Base-by-base conservation (phyloP, 2,113 vertebrate genomes). In the Percopsis transmontana region DNA sequence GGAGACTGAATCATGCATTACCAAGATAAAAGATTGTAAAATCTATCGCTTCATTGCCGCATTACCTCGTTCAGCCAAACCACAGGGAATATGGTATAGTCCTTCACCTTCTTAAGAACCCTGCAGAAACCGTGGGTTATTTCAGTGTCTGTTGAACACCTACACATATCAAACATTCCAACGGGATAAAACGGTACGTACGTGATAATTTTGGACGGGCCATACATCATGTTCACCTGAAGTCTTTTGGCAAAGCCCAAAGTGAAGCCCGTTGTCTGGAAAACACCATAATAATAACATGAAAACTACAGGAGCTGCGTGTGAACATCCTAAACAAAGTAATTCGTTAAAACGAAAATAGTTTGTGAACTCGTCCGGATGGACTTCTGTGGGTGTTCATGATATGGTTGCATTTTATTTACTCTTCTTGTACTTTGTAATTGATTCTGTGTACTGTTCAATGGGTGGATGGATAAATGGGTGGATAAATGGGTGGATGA, bases 61-160 rank as follows among this genome's bases (percentile, higher is more conserved):
- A 93, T 89, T 65, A 98, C 97, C 95, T 98, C 97, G 79, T 98
- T 98, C 59, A 99, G 87, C 97, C 97, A 99, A 70, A 93, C 76
- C 62, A 99, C 0, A 60, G 97, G 97, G 61, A 98, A 94, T 50
- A 95, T 0, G 1, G 94, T 97, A 41, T 88, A 40, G 0, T 69
- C 58, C 61, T 88, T 85, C 50, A 99, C 72, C 39, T 90, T 77
- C 62, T 91, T 91, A 40, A 98, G 79, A 61, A 93, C 71, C 0
- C 97, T 99, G 90, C 55, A 89, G 81, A n/a, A n/a, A n/a, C n/a
- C n/a, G n/a, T n/a, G n/a, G n/a, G n/a, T n/a, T n/a, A n/a, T 45
- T 45, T 16, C 15, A 56, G 16, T n/a, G 53, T n/a, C 16, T 33
- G 53, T 56, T 56, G 21, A 9, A 5, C 24, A 16, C 16, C 1